Base-by-base conservation (phyloP, 2,888 invertebrate genomes). In the Tenodera sinensis region DNA sequence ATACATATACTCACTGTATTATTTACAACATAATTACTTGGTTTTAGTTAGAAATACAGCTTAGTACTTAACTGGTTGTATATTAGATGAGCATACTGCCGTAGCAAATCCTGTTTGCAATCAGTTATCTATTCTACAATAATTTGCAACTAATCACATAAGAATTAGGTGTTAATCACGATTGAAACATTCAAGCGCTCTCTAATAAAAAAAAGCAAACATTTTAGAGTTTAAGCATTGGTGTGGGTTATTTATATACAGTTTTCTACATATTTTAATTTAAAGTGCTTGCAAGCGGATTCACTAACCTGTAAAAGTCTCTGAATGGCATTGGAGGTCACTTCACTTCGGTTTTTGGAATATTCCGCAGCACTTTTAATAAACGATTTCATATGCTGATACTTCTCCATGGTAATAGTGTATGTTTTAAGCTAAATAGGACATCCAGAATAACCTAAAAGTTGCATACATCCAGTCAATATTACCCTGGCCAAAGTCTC, bases 301-400 rank as follows among this genome's bases (percentile, higher is more conserved):
- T 71, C 7, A 92, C 94, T 93, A 92, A 94, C 94, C 90, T 94
- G 94, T 86, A 95, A 93, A 91, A 94, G 94, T 88, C 95, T 93
- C 90, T 94, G 94, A 93, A 95, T 94, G 91, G 94, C 92, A 92
- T 94, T 94, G 8, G 94, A 92, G 91, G 94, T 93, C 89, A 94
- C 93, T 91, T 95, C 95, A 91, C 94, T 94, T 90, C 94, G 94
- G 81, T 94, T 94, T 88, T 94, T 93, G 91, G 94, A 93, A 91
- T 94, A 95, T 91, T 95, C 94, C 89, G 94, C 93, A 9, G 94
- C 94, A 89, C 94, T 94, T 91, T 92, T 93, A 89, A 95, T 95
- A 92, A 95, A 95, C 88, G 94, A 93, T 92, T 95, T 95, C 92
- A 95, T 93, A 91, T 94, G 93, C n/a, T 90, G 90, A 83, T 83